Evolutionary conservation across 2,113 vertebrate genomes (phyloP).

Genomic region (Sander lucioperca): DNA sequence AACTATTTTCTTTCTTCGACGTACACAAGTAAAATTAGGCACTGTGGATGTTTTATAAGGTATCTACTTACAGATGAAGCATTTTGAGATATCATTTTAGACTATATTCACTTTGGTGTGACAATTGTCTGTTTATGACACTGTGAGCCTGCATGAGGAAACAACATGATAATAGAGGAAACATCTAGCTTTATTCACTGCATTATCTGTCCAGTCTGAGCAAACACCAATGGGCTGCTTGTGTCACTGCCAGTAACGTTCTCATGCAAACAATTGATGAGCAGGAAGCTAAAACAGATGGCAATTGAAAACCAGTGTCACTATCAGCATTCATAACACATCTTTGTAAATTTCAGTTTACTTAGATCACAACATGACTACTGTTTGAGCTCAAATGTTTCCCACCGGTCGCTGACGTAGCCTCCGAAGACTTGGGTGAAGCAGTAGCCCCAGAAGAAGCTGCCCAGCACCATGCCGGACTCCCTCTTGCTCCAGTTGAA

Average conservation of each 20-base stretch:
- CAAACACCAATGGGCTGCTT: conserved; percentile 32
- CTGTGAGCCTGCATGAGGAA: not conserved
- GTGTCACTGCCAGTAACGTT: conserved; percentile 11
- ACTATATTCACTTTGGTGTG: not conserved
- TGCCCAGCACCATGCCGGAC: conserved; percentile 92
- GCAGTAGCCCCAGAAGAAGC: conserved; percentile 99
- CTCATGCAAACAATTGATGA: not conserved
- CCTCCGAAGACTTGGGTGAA: conserved; percentile 94
- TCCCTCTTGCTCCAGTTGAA: conserved; percentile 95
- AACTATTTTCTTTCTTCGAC: not conserved
- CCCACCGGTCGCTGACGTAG: conserved; percentile 92
- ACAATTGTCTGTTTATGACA: not conserved
- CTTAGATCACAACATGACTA: not conserved
- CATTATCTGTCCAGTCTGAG: conserved; percentile 9
- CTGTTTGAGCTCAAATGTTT: not conserved
- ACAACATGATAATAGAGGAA: not conserved
- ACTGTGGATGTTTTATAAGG: not conserved
- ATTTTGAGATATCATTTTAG: not conserved
- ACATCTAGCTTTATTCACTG: not conserved
- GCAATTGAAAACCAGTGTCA: not conserved
- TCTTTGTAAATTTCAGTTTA: not conserved
- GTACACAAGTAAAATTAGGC: not conserved
- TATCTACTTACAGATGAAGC: not conserved
- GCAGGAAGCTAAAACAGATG: not conserved
- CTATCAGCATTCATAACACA: not conserved